phyloP scores from a whole-genome alignment of 2,888 invertebrate genomes.

The Beris morrisii region DNA sequence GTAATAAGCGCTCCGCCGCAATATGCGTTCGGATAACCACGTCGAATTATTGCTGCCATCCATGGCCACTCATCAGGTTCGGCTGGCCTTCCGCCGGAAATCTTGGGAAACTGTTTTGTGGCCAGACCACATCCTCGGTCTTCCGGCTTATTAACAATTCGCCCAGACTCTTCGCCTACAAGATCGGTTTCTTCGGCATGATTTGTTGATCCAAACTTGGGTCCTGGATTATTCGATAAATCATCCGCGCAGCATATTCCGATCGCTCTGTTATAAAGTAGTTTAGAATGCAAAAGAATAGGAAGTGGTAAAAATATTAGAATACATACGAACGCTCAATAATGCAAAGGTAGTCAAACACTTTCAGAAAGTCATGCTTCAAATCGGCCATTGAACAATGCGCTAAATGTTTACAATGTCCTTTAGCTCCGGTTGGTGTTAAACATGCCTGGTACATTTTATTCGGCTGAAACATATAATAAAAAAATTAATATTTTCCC shows the following conservation, averaged over 20 bases:
- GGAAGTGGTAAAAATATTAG: not conserved
- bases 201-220: slow-evolving; percentile 50
- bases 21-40: slow-evolving; percentile 63
- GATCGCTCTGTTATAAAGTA: slow-evolving; percentile 54
- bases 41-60: slow-evolving; percentile 76
- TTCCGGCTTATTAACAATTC: slow-evolving; percentile 48
- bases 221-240: slow-evolving; percentile 49
- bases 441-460: slow-evolving; percentile 63
- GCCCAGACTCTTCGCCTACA: slow-evolving; percentile 43
- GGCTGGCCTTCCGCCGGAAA: slow-evolving; percentile 66
- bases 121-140: slow-evolving; percentile 54
- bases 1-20: slow-evolving; percentile 84
- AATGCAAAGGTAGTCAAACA: slow-evolving; percentile 70
- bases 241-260: slow-evolving; percentile 77
- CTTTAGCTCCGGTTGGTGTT: slow-evolving; percentile 62
- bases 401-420: slow-evolving; percentile 67
- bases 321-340: slow-evolving; percentile 65
- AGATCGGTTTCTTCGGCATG: slow-evolving; percentile 34
- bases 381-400: slow-evolving; percentile 66
- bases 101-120: slow-evolving; percentile 57
- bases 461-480: slow-evolving; percentile 59
- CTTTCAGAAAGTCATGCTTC: slow-evolving; percentile 61
- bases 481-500: not conserved
- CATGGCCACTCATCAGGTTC: slow-evolving; percentile 77
- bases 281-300: not conserved